Base-by-base conservation (phyloP, 2,888 invertebrate genomes). In the Steinernema hermaphroditum region DNA sequence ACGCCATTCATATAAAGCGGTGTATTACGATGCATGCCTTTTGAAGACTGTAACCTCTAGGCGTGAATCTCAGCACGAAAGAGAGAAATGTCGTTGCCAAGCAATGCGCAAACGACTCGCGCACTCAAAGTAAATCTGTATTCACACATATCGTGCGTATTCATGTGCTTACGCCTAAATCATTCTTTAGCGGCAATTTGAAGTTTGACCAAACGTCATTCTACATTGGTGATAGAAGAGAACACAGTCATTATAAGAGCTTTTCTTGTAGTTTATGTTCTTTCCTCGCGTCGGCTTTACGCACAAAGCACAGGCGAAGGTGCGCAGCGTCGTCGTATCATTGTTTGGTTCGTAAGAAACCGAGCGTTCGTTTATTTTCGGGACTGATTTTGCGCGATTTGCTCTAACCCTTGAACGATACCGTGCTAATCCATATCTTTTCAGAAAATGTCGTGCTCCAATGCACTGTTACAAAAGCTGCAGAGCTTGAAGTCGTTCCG, bases 401-500 rank as follows among this genome's bases (percentile, higher is more conserved):
- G 16, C 12, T 54, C 9, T 19, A 46, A 46, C 14, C 2, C 2
- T 4, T 19, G 46, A 46, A 19, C n/a, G 2, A n/a, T 46, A 9
- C 12, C 12, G 6, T 37, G 37, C 12, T 9, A 46, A 46, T 9
- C 6, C 27, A 24, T 54, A 24, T 9, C 27, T 22, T 62, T 62
- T 29, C 32, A 62, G 62, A n/a, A 1, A 14, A 62, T 62, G 62
- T 62, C 62, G 1, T 29, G 32, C 27, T 62, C 62, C 12, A 62
- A 32, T n/a, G 34, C 22, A 41, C 24, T 62, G 4, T 62, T 62
- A 24, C n/a, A 71, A 34, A 54, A 44, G 24, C 62, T 72, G 34
- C 46, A 73, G 43, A 22, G 32, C 12, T 71, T 81, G 69, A 75
- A 77, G 19, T 72, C 77, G 8, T 85, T 85, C 72, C 82, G 83